Base-by-base conservation (phyloP, 1,140 invertebrate species). In the Phenacoccus solenopsis region DNA sequence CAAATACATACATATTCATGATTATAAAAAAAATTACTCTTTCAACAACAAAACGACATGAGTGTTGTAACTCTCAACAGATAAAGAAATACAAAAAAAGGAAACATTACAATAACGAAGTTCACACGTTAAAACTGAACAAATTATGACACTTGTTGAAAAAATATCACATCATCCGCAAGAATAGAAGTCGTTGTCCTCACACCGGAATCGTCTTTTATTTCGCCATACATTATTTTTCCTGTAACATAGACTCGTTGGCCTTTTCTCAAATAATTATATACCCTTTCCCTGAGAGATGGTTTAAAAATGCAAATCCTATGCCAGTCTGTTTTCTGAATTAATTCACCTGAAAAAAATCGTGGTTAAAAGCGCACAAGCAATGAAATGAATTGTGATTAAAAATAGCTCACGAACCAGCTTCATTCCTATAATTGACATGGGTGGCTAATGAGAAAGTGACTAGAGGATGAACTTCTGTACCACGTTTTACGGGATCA, bases 251-350 rank as follows among this genome's bases (percentile, higher is more conserved):
- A 84, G 0, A 94, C 85, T 73, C 93, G 83, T 78, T 93, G 89
- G 0, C 93, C 94, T 82, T 95, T 96, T 74, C 85, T 91, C 68
- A 95, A 76, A 77, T 87, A 91, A 74, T 86, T 86, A 73, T 87
- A 85, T 0, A 93, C 86, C 16, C 81, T 84, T 16, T 95, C 90
- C 25, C 92, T 80, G 1, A 97, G 81, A 68, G 82, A 81, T 2
- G 91, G 91, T 76, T 89, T 93, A 76, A 96, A 97, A 4, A 96
- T 87, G 75, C 89, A 89, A 67, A 96, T 80, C 75, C 89, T 84
- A 77, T 97, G 94, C 94, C 93, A 96, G 72, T 95, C 91, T 21
- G 92, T 94, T 74, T 89, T 86, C 77, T 94, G 91, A 12, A 88
- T 78, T 75, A 5, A 22, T 59, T 68, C 13, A 9, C 21, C 21